Evolutionary conservation across 2,113 vertebrate genomes (phyloP), one percentile per base, ranked within the genome.

Genomic region (Oxygymnocypris stewartii): DNA sequence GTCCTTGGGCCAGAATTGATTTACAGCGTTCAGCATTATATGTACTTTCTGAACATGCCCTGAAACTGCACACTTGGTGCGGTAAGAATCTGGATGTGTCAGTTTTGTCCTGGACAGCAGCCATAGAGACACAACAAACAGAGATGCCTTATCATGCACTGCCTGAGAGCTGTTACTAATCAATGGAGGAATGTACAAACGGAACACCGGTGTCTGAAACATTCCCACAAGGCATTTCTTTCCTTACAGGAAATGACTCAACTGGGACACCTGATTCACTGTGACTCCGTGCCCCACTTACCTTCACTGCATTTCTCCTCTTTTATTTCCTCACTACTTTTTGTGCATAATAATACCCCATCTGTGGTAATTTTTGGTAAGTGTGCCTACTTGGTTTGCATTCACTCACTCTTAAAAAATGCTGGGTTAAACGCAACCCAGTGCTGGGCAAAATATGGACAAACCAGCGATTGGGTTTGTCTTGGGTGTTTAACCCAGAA

Each of bases 141-240:
- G 77, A 59, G n/a, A 28, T 49, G n/a, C n/a, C n/a, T 47, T n/a
- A 59, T 59, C 49, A 37, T 79, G 49, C 16, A 23, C 51, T n/a
- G 10, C 4, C 6, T 59, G 77, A n/a, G 18, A 9, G 18, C 51
- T 78, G 47, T 54, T 78, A 31, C 75, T 23, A 79, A 79, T 79
- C 51, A 59, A 40, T 79, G 51, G 10, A 79, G 31, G 20, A 59
- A 79, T 79, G 20, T 79, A 37, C 31, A 35, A 59, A 79, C 59
- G 31, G 4, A 79, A 11, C 74, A 75, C 42, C 6, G 14, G 42
- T 47, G 73, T 73, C 1, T 71, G 31, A 37, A 74, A 75, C n/a
- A 49, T 42, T 76, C 74, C 74, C 74, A 76, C 13, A 76, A 47
- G 74, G n/a, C 42, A 76, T 76, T 28, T 76, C 42, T 75, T 6